Percentiles rank a stretch among this genome's conserved stretches.
Conservation (phyloP, 2,888 invertebrate species). For the Dysmachus trigonus region DNA sequence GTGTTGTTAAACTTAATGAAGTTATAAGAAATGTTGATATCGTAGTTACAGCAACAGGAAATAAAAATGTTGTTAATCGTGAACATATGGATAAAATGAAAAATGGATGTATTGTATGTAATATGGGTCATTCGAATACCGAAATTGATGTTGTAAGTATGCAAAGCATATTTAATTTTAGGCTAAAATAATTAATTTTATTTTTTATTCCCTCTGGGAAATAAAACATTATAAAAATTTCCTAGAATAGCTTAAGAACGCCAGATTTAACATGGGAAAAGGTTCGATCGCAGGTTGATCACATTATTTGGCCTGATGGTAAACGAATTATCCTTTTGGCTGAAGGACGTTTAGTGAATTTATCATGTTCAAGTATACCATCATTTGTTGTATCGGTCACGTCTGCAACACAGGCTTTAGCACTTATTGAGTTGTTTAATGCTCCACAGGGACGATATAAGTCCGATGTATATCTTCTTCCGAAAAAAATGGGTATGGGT, state of each 20-base stretch:
- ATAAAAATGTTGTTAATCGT: constrained; percentile 94
- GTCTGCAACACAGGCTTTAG: constrained; percentile 95
- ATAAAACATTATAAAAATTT: not conserved
- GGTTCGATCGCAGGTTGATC: constrained; percentile 96
- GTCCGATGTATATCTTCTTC: constrained; percentile 95
- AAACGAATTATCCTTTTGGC: constrained; percentile 93
- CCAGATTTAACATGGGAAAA: constrained; percentile 97
- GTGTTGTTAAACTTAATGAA: constrained; percentile 94
- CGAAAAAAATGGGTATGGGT: constrained; percentile 94
- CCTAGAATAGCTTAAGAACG: constrained; percentile 85
- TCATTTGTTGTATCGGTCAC: constrained; percentile 98
- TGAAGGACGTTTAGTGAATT: constrained; percentile 94
- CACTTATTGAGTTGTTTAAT: constrained; percentile 95
- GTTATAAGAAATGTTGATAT: constrained; percentile 93
- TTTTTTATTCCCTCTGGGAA: not conserved
- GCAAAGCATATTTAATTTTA: not conserved
- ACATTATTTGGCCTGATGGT: constrained; percentile 98
- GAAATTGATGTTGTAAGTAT: constrained; percentile 88
- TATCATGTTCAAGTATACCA: constrained; percentile 96
- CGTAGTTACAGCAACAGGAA: constrained; percentile 97
- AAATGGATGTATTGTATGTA: constrained; percentile 93
- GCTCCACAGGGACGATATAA: constrained; percentile 95
- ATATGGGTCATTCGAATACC: constrained; percentile 97
- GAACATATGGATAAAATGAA: constrained; percentile 98
- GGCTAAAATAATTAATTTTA: not conserved